phyloP scores from a whole-genome alignment of 2,113 vertebrate genomes.

The Rafetus swinhoei region DNA sequence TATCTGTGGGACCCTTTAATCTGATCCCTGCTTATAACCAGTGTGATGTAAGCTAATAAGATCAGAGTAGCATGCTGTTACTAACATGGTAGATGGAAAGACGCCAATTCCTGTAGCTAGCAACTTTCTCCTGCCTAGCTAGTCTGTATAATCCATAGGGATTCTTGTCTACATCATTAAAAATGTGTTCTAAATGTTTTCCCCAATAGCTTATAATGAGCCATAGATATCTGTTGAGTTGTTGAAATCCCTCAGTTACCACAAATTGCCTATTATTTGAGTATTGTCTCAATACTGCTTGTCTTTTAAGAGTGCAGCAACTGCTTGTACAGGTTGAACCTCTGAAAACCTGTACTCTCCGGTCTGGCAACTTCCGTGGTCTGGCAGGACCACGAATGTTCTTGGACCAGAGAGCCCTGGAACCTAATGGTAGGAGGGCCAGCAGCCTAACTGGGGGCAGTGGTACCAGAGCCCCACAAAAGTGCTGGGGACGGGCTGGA shows the following conservation, averaged over 20 bases:
- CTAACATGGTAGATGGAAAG: neutral
- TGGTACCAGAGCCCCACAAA: no score
- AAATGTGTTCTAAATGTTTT: conserved; percentile 24
- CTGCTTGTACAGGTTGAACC: neutral
- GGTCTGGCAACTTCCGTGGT: no score
- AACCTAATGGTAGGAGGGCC: no score
- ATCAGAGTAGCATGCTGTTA: neutral
- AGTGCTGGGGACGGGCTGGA: no score
- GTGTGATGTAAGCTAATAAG: neutral
- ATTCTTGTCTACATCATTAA: neutral
- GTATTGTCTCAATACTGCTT: neutral
- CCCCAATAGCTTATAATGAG: conserved; percentile 17
- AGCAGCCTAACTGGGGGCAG: no score
- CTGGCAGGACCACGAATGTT: no score
- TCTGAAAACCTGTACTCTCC: no score
- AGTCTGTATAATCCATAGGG: neutral
- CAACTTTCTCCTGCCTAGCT: neutral
- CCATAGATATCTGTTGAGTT: neutral
- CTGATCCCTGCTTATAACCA: neutral
- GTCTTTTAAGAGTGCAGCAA: conserved; percentile 28
- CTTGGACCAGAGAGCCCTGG: no score
- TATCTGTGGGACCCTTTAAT: neutral
- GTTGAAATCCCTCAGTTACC: neutral
- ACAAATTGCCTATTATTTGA: conserved; percentile 14
- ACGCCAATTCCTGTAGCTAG: neutral